Evolutionary conservation across 64 coral and sea anemone species (phyloP).

Genomic region (Dendrophyllia cribrosa): DNA sequence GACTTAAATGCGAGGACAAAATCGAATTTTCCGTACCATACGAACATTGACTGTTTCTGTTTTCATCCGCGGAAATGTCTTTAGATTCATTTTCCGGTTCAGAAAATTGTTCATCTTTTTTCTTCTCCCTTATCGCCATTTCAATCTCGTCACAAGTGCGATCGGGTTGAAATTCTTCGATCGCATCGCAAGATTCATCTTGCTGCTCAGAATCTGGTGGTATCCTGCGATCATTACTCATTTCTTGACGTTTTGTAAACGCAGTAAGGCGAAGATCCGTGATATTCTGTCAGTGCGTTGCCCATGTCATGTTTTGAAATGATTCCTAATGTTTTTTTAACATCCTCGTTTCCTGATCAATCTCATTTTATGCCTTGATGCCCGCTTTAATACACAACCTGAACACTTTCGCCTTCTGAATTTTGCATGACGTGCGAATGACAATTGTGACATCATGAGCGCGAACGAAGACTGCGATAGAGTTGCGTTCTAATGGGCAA

Average conservation of each 20-base stretch:
- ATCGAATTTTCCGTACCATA: slow-evolving; percentile 43
- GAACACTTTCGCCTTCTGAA: background rate
- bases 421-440: slow-evolving; percentile 39
- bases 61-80: background rate
- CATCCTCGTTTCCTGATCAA: background rate
- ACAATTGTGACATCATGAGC: slow-evolving; percentile 33
- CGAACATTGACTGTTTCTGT: slow-evolving; percentile 7
- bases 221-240: background rate
- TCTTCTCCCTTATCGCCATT: background rate
- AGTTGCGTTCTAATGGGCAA: background rate
- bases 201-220: background rate
- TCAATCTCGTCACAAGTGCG: background rate
- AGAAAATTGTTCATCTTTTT: background rate
- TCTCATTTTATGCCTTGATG: background rate
- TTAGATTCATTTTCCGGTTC: background rate
- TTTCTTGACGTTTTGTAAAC: background rate
- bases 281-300: background rate
- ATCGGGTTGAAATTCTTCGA: slow-evolving; percentile 1
- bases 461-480: background rate
- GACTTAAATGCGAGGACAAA: slow-evolving; percentile 27
- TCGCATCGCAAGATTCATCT: background rate
- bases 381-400: background rate
- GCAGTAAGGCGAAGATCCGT: background rate
- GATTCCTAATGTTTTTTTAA: background rate
- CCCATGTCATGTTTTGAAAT: background rate